Conservation (phyloP, 2,888 invertebrate species). For the Teleogryllus oceanicus region DNA sequence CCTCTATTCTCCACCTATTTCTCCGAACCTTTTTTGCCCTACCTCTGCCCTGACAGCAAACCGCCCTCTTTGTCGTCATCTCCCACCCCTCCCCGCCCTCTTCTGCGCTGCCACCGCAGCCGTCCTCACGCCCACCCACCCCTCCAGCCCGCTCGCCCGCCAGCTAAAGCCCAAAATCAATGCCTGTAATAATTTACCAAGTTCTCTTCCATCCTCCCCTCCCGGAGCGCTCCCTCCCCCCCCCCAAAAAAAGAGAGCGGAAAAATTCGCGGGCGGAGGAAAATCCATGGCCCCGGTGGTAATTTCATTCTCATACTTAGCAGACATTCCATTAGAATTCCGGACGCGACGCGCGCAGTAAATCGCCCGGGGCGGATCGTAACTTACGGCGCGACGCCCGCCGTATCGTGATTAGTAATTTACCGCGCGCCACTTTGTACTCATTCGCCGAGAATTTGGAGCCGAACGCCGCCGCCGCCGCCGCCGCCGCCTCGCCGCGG, state of each 20-base stretch:
- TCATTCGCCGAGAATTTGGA: neutral
- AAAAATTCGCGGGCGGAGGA: constrained; percentile 20
- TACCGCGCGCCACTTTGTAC: neutral
- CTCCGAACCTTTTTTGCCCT: no score
- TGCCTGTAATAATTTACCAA: constrained; percentile 30
- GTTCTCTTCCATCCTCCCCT: constrained; percentile 22
- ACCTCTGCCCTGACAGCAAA: no score
- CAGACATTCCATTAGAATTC: constrained; percentile 23
- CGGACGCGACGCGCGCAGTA: constrained; percentile 24
- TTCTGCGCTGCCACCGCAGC: no score
- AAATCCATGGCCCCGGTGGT: constrained; percentile 23
- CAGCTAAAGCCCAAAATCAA: constrained; percentile 29
- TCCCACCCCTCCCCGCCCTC: no score
- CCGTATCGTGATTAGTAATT: neutral
- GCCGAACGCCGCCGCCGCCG: neutral
- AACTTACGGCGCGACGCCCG: neutral
- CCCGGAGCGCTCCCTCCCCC: neutral
- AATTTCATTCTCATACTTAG: constrained; percentile 29
- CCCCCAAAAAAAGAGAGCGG: neutral
- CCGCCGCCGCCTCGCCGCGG: neutral
- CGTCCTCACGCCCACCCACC: neutral
- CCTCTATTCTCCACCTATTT: no score
- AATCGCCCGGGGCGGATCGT: constrained; percentile 26
- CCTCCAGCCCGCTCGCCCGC: constrained; percentile 25
- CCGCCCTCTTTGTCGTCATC: no score